Conservation (phyloP, 2,113 vertebrate genomes). For the Notothenia rossii region DNA sequence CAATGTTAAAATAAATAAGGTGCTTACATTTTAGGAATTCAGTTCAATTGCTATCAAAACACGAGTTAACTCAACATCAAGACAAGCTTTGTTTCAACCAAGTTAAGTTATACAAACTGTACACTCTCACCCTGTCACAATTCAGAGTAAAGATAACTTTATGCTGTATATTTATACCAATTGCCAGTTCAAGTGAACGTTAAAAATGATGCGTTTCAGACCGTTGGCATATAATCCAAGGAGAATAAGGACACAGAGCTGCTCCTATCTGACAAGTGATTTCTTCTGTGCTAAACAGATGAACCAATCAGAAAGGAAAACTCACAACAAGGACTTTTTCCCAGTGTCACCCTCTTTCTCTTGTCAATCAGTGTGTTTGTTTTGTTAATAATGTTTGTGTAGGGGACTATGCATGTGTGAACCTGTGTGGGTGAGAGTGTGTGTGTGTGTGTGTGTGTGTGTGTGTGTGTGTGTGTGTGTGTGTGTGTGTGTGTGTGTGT, state of each 20-base stretch:
- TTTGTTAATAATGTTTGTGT: conserved; percentile 74
- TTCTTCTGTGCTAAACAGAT: conserved; percentile 16
- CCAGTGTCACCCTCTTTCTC: conserved; percentile 34
- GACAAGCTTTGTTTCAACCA: no score
- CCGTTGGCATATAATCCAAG: background rate
- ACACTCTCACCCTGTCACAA: no score
- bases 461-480: background rate
- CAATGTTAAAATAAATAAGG: no score
- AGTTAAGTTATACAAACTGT: no score
- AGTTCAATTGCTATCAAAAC: no score
- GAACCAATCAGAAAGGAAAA: background rate
- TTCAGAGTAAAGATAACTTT: no score
- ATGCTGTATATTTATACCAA: no score
- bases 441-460: background rate
- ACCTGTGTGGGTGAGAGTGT: conserved; percentile 33
- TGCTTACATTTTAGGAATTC: no score
- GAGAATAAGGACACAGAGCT: background rate
- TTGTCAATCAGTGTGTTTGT: conserved; percentile 62
- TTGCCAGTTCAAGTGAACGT: background rate
- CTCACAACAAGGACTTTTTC: conserved; percentile 15
- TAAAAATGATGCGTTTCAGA: no score
- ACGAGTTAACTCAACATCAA: no score
- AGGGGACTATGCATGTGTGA: conserved; percentile 29
- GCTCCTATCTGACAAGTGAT: background rate
- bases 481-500: conserved; percentile 40